These are phyloP conservation scores for Entomobrya proxima DNA, from an alignment of 2,888 invertebrate species.

Conservation along the genomic window DNA sequence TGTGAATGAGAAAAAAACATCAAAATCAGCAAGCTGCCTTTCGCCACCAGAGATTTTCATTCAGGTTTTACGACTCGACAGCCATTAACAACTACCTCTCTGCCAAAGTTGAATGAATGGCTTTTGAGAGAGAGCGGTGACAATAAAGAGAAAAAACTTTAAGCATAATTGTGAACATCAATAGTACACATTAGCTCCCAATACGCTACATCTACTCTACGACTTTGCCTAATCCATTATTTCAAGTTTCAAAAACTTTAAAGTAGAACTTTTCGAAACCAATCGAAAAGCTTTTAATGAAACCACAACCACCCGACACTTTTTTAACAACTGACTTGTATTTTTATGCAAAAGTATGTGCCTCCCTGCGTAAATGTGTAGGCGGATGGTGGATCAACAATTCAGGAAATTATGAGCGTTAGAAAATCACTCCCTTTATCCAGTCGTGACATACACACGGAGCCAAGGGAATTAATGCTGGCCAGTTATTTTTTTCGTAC, in stretches of 20 bases:
- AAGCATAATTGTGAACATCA: neutral
- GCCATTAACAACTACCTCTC: constrained; percentile 44
- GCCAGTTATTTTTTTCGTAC: neutral
- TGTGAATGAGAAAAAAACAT: constrained; percentile 45
- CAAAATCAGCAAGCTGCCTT: neutral
- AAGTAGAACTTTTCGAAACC: neutral
- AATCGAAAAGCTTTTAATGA: neutral
- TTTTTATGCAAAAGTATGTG: neutral
- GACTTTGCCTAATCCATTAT: neutral
- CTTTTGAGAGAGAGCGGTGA: constrained; percentile 38
- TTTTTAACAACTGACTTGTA: neutral
- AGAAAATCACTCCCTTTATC: neutral
- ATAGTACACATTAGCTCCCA: neutral
- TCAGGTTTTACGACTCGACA: constrained; percentile 51
- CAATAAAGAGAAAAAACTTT: constrained; percentile 32
- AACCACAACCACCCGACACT: neutral
- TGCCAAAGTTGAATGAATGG: constrained; percentile 36
- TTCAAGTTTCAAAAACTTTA: neutral
- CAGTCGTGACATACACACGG: constrained; percentile 16
- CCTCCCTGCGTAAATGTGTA: constrained; percentile 15
- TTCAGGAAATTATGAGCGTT: constrained; percentile 39
- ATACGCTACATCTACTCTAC: neutral
- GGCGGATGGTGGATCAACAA: neutral
- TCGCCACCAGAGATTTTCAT: constrained; percentile 40
- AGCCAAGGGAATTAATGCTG: constrained; percentile 17